Evolutionary conservation across 30 jellyfish, hydroid and myxozoan species (phyloP).

Genomic region (Sanderia malayensis): DNA sequence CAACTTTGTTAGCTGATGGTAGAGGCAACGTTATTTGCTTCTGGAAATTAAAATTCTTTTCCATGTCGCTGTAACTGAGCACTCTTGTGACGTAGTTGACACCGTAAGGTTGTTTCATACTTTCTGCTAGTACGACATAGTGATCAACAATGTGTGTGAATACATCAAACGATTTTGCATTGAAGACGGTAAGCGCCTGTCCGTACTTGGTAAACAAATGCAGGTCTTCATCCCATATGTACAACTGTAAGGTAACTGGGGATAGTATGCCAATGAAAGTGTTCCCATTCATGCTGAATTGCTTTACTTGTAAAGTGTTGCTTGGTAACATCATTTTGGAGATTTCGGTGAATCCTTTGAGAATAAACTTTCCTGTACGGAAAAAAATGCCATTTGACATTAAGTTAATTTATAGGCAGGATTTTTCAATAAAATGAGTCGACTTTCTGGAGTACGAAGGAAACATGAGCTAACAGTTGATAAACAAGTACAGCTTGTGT

Average conservation of each 20-base stretch:
- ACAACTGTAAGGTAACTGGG: constrained; percentile 7
- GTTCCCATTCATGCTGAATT: constrained; percentile 24
- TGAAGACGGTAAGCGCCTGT: constrained; percentile 33
- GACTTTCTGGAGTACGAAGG: too few species aligned
- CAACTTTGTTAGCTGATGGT: constrained; percentile 55
- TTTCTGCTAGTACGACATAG: constrained; percentile 63
- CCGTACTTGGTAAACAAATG: constrained; percentile 26
- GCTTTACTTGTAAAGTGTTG: constrained; percentile 8
- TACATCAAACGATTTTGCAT: constrained; percentile 56
- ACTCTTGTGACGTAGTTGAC: constrained; percentile 53
- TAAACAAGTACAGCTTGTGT: too few species aligned
- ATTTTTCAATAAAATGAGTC: too few species aligned
- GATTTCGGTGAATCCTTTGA: constrained; percentile 46
- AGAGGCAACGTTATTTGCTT: constrained; percentile 50
- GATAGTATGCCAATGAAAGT: constrained; percentile 43
- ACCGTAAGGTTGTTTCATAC: constrained; percentile 2
- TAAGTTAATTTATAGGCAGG: too few species aligned
- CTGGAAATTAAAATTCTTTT: constrained; percentile 37
- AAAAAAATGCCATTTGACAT: too few species aligned
- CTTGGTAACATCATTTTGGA: neutral
- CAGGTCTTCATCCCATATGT: constrained; percentile 55
- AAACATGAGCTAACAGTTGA: too few species aligned
- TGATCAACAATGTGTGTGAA: constrained; percentile 26
- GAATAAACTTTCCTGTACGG: constrained; percentile 49
- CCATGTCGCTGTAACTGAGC: constrained; percentile 30